Base-by-base conservation (phyloP, 2,113 vertebrate species). In the Pholis gunnellus region DNA sequence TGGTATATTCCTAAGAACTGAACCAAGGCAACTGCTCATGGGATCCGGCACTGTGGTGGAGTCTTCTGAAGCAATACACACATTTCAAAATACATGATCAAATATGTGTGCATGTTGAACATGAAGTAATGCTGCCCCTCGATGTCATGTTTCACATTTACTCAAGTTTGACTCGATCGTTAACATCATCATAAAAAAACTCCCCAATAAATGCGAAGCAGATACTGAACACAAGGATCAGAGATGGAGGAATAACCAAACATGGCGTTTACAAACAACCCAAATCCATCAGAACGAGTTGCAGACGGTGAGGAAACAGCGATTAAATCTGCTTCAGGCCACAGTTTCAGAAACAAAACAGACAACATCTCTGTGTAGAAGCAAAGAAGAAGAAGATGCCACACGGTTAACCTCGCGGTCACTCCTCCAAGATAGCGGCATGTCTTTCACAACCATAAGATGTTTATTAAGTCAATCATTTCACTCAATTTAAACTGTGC, bases 281-380 rank as follows among this genome's bases (percentile, higher is more conserved):
- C 1, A 65, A 65, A 73, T 4, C 38, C 61, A 73, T 48, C 63
- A 59, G 22, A 31, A 31, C 17, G 22, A 56, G 25, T 56, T 44
- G 42, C n/a, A 54, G 54, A 27, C 42, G 31, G 48, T n/a, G 50
- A 52, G 7, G 56, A 54, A 54, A 81, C 67, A 52, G 34, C 42
- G 44, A 69, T 27, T 59, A 0, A 46, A 60, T 73, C 64, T 27
- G 57, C 13, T 65, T 57, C 25, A 7, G 40, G 56, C 20, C 57
- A 70, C 20, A 57, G 22, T 31, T 75, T 20, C 59, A 70, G 46
- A 67, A 20, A 52, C 69, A 36, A 79, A 64, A 63, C 69, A 42
- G 4, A 67, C 22, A n/a, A 15, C 27, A 4, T 40, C 9, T 56
- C n/a, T 52, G 48, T 36, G 29, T 5, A 15, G 18, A 50, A 44